Conservation (phyloP, 2,113 vertebrate genomes). For the Gobiocypris rarus region DNA sequence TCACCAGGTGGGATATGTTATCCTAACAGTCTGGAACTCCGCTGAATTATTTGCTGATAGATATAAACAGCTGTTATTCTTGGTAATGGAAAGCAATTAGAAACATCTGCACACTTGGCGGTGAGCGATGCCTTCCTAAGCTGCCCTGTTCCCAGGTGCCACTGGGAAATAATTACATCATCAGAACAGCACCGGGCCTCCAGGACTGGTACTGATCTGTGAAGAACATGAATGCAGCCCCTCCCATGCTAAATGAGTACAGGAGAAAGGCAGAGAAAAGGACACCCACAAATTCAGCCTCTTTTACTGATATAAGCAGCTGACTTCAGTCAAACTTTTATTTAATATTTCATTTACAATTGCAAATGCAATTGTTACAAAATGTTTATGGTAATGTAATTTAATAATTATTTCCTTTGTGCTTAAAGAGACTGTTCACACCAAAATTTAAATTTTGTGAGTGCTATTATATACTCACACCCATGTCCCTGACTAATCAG, state of each 20-base stretch:
- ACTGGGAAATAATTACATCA: constrained; percentile 98
- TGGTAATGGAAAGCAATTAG: constrained; percentile 99
- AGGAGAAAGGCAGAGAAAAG: not conserved
- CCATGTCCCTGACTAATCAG: too few species aligned
- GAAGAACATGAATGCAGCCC: constrained; percentile 81
- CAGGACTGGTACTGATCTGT: constrained; percentile 89
- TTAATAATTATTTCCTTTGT: too few species aligned
- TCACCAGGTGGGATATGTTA: constrained; percentile 99
- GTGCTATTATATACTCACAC: not conserved
- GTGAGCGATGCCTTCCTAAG: constrained; percentile 88
- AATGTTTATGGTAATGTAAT: not conserved
- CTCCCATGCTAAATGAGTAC: constrained; percentile 42
- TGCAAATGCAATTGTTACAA: not conserved
- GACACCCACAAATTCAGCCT: not conserved
- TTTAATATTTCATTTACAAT: not conserved
- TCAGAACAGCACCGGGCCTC: constrained; percentile 78
- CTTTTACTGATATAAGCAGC: not conserved
- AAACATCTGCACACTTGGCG: constrained; percentile 99
- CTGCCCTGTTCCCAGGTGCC: constrained; percentile 86
- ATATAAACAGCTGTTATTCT: constrained; percentile 99
- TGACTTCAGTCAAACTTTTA: not conserved
- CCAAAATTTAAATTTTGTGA: not conserved
- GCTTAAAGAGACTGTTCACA: not conserved
- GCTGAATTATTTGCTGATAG: constrained; percentile 99
- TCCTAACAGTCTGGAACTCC: constrained; percentile 98